phyloP scores from a whole-genome alignment of 2,888 invertebrate genomes.

The Digitonthophagus gazella region DNA sequence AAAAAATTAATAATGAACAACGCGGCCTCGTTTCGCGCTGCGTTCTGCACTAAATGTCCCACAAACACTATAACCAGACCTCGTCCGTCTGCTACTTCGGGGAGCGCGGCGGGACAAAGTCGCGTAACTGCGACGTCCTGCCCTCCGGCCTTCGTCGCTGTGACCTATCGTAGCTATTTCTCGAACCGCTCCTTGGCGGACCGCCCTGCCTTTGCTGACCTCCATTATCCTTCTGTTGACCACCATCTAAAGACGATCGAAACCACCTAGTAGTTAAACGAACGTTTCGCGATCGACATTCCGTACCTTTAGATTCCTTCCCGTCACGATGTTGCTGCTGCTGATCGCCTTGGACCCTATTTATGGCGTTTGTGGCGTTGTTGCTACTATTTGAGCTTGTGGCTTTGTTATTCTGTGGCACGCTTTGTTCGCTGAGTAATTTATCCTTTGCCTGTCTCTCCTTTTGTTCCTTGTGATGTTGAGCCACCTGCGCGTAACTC shows the following conservation, averaged over 20 bases:
- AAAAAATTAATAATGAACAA: slow-evolving; percentile 4
- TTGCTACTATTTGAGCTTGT: slow-evolving; percentile 29
- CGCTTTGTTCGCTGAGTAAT: slow-evolving; percentile 31
- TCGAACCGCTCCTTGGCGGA: slow-evolving; percentile 34
- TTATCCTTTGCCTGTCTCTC: slow-evolving; percentile 38
- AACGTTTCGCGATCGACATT: too few species aligned
- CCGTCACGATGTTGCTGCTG: slow-evolving; percentile 33
- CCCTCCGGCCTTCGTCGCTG: slow-evolving; percentile 44
- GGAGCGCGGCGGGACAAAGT: slow-evolving; percentile 48
- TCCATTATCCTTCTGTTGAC: slow-evolving; percentile 31
- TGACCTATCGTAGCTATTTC: slow-evolving; percentile 38
- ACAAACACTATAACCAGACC: slow-evolving; percentile 34
- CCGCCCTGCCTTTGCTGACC: slow-evolving; percentile 26
- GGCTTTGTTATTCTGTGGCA: slow-evolving; percentile 25
- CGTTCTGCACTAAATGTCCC: slow-evolving; percentile 36
- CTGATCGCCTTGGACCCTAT: slow-evolving; percentile 34
- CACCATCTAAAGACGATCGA: slow-evolving; percentile 32
- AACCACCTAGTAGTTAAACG: too few species aligned
- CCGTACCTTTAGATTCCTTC: slow-evolving; percentile 34
- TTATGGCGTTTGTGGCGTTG: slow-evolving; percentile 28
- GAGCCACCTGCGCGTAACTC: slow-evolving; percentile 68
- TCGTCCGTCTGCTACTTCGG: slow-evolving; percentile 47
- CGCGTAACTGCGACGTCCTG: slow-evolving; percentile 47
- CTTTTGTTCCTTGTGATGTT: slow-evolving; percentile 58
- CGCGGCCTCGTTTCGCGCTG: slow-evolving; percentile 3